phyloP scores from a whole-genome alignment of 2,888 invertebrate genomes.

The Drosophila anceps region DNA sequence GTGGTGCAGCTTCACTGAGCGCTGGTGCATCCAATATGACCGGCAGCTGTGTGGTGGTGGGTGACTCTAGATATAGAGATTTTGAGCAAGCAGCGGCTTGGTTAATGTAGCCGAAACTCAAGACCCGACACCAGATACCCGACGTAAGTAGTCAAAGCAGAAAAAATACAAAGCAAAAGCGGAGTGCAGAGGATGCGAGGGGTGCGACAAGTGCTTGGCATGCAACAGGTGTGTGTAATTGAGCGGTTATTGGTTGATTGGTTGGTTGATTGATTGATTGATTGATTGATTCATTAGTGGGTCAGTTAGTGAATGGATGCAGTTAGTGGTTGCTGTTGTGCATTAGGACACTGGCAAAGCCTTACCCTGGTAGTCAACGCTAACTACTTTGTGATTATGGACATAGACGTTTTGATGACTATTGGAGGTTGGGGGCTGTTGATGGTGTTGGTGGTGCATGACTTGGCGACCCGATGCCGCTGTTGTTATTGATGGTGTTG shows the following conservation, averaged over 20 bases:
- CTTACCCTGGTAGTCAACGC: conserved; percentile 75
- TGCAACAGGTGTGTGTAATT: conserved; percentile 48
- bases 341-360: conserved; percentile 36
- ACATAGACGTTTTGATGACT: conserved; percentile 55
- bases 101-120: conserved; percentile 44
- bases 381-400: conserved; percentile 75
- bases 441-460: conserved; percentile 42
- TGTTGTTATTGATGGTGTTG: conserved; percentile 50
- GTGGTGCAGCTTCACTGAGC: conserved; percentile 34
- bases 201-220: conserved; percentile 42
- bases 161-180: conserved; percentile 37
- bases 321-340: conserved; percentile 49
- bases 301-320: conserved; percentile 63
- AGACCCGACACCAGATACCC: conserved; percentile 36
- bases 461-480: conserved; percentile 46
- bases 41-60: conserved; percentile 68
- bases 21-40: conserved; percentile 38
- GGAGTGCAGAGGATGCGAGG: conserved; percentile 29
- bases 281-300: conserved; percentile 1
- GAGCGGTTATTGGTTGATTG: conserved; percentile 14
- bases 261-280: neutral
- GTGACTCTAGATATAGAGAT: conserved; percentile 79
- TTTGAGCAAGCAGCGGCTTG: conserved; percentile 39
- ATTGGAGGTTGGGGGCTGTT: conserved; percentile 29
- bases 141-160: conserved; percentile 22